A percentile compares a stretch with the other conserved stretches of the same genome.
Evolutionary conservation across 2,888 invertebrate species (phyloP).

Genomic region (Asteroscopus sphinx): DNA sequence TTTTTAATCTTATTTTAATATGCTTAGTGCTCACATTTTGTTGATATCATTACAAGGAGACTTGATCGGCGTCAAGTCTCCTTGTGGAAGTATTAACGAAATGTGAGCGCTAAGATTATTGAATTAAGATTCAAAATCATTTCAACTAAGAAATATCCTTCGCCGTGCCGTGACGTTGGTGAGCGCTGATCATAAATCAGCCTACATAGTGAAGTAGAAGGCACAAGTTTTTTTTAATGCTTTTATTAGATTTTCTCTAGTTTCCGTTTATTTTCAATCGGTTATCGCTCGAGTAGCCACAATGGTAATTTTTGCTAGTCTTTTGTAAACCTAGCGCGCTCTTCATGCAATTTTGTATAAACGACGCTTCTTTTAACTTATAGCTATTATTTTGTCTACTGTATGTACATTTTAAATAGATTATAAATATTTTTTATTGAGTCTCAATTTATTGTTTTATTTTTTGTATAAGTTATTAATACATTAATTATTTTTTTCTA

Average conservation of each 20-base stretch:
- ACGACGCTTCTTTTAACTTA: conserved; percentile 52
- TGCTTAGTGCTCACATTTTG: too few species aligned
- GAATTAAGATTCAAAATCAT: too few species aligned
- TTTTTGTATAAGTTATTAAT: background rate
- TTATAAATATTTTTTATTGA: conserved; percentile 70
- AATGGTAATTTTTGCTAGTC: conserved; percentile 56
- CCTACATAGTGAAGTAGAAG: too few species aligned
- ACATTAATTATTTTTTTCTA: too few species aligned
- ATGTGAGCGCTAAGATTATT: too few species aligned
- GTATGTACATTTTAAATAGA: conserved; percentile 70
- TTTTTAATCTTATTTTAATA: too few species aligned
- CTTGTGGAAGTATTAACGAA: too few species aligned
- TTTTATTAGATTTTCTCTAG: background rate
- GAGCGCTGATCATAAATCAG: too few species aligned
- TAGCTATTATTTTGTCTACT: conserved; percentile 64
- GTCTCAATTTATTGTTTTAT: conserved; percentile 59
- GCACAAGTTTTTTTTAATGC: background rate
- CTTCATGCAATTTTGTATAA: conserved; percentile 55
- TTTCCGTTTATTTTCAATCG: conserved; percentile 13
- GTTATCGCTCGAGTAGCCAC: conserved; percentile 48
- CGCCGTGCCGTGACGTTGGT: too few species aligned
- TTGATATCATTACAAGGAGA: too few species aligned
- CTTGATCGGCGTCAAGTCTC: too few species aligned
- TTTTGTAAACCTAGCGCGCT: conserved; percentile 50
- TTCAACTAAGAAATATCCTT: too few species aligned